Base-by-base conservation (phyloP, 2,888 invertebrate species). In the Ectropis crepuscularia region DNA sequence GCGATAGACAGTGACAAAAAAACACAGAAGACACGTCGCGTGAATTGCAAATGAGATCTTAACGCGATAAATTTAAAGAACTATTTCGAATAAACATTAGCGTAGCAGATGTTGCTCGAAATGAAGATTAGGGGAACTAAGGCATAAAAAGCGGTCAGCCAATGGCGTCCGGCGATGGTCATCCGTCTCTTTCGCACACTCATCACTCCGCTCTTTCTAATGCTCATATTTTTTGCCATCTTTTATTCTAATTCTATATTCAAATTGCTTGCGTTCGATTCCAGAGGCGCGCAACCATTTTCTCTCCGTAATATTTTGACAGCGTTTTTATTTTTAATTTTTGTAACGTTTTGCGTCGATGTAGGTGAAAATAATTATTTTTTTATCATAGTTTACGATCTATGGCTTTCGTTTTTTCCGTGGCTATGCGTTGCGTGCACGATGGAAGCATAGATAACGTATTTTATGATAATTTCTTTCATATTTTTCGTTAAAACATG, bases 101-200 rank as follows among this genome's bases (percentile, higher is more conserved):
- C 80, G 82, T 73, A 83, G 90, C 92, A 92, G 91, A 91, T 92
- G 92, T 89, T 88, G 83, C 85, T 87, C 87, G 85, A 89, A 90
- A 89, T 85, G 82, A 90, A 92, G 90, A 92, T 92, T 92, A 92
- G 92, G 92, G 92, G 92, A 92, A 91, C 89, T 91, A 90, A 91
- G 76, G 85, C 88, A 92, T 92, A 92, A 92, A 92, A 92, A 91
- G 84, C 83, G 87, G 89, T 89, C 90, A 89, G 87, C 92, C 92
- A 92, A 92, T 92, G 74, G 81, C 79, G 76, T 74, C 67, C 74
- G 78, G 73, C 74, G 72, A 62, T 78, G 73, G 71, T 84, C 73
- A 69, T 71, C 80, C 71, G 75, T 90, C 89, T 79, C 81, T 77
- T 74, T 92, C 86, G 65, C 79, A 61, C 86, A 61, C 58, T 72